Conservation (phyloP, 1,140 invertebrate genomes). For the Temnothorax longispinosus region DNA sequence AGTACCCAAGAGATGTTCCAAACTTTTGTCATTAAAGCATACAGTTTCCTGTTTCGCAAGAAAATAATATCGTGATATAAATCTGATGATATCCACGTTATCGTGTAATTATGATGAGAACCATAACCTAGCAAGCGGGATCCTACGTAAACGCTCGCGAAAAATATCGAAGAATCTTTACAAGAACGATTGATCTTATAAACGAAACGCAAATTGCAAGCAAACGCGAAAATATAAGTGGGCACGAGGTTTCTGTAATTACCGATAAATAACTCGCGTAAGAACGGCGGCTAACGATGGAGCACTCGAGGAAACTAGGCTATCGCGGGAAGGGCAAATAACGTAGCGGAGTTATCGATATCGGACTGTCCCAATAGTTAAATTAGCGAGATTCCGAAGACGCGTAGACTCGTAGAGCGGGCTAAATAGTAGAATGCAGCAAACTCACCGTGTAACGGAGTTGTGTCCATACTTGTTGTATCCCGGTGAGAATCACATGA, state of each 20-base stretch:
- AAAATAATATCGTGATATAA: constrained; percentile 26
- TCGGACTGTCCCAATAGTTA: too few species aligned
- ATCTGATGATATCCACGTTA: not conserved
- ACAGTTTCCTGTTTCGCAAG: constrained; percentile 57
- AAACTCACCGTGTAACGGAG: constrained; percentile 64
- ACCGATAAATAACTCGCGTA: not conserved
- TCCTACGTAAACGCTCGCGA: not conserved
- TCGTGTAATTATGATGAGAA: not conserved
- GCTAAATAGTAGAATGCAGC: constrained; percentile 53
- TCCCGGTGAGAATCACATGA: constrained; percentile 62
- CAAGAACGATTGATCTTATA: not conserved
- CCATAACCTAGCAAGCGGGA: constrained; percentile 59
- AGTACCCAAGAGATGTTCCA: constrained; percentile 33
- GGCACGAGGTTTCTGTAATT: too few species aligned
- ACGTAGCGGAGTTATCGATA: not conserved
- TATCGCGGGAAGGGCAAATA: not conserved
- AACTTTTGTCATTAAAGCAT: constrained; percentile 52
- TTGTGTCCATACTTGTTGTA: constrained; percentile 57
- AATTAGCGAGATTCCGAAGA: not conserved
- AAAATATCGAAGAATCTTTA: not conserved
- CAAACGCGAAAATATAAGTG: not conserved
- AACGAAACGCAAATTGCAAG: not conserved
- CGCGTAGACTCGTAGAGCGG: not conserved
- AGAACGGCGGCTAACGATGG: not conserved
- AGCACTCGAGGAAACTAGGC: not conserved